Percentiles rank a stretch among this genome's conserved stretches.
These are phyloP conservation scores for Siphamia tubifer DNA, from an alignment of 2,113 vertebrate genomes.

Conservation along the genomic window DNA sequence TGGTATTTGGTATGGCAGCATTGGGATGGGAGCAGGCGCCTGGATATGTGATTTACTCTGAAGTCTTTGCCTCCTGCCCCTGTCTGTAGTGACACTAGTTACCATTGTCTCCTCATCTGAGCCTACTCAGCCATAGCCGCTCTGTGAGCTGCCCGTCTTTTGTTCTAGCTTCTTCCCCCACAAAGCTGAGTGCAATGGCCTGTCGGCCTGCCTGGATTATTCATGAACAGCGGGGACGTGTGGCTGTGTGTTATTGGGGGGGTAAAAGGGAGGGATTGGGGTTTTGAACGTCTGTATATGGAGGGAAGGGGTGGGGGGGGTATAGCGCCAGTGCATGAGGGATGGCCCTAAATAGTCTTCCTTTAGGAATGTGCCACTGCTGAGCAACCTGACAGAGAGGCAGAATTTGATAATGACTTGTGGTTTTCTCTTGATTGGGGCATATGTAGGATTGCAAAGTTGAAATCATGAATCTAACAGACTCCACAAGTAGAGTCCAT, in stretches of 20 bases:
- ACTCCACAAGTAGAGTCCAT: slow-evolving; percentile 2
- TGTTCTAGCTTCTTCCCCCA: slow-evolving; percentile 76
- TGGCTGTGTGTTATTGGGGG: slow-evolving; percentile 72
- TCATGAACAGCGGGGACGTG: slow-evolving; percentile 81
- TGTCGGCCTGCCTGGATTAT: slow-evolving; percentile 77
- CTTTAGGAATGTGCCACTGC: slow-evolving; percentile 62
- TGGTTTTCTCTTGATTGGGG: neutral
- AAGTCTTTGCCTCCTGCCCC: slow-evolving; percentile 66
- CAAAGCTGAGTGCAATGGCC: slow-evolving; percentile 72
- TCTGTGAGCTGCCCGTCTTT: slow-evolving; percentile 72
- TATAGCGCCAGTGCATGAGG: slow-evolving; percentile 53
- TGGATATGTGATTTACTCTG: slow-evolving; percentile 70
- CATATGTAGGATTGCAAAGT: neutral
- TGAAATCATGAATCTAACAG: neutral
- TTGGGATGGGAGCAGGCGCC: slow-evolving; percentile 44
- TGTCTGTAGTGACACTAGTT: slow-evolving; percentile 67
- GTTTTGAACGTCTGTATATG: slow-evolving; percentile 27
- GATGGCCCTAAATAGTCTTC: slow-evolving; percentile 53
- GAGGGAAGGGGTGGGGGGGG: slow-evolving; percentile 18
- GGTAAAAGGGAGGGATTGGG: slow-evolving; percentile 50
- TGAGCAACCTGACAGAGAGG: neutral
- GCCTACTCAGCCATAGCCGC: slow-evolving; percentile 72
- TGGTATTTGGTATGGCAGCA: slow-evolving; percentile 67
- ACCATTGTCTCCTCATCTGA: slow-evolving; percentile 73
- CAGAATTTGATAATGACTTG: slow-evolving; percentile 7